Conservation (phyloP, 2,888 invertebrate genomes). For the Gastrophysa polygoni region DNA sequence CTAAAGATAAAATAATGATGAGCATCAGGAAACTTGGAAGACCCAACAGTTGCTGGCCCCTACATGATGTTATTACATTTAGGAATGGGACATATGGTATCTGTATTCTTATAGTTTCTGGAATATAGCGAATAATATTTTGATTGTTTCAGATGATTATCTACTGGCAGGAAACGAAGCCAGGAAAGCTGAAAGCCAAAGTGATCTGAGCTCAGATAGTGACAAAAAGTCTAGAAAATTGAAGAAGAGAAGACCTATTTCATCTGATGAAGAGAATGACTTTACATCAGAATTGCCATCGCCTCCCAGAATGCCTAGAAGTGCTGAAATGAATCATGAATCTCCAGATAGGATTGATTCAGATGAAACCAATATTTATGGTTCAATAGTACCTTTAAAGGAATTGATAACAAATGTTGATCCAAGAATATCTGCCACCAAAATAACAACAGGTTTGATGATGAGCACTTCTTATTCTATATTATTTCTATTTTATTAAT, state of each 20-base stretch:
- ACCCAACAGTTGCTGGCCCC: background rate
- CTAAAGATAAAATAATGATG: background rate
- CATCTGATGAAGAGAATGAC: slow-evolving; percentile 4
- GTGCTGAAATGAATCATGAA: background rate
- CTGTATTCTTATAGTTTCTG: background rate
- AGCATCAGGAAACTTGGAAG: background rate
- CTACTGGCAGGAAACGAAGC: background rate
- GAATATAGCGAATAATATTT: background rate
- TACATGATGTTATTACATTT: background rate
- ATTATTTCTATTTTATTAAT: background rate
- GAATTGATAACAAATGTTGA: background rate
- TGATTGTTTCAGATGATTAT: background rate
- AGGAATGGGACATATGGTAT: slow-evolving; percentile 7
- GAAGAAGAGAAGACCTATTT: slow-evolving; percentile 3
- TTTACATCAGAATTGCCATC: background rate
- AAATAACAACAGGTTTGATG: background rate
- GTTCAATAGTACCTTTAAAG: background rate
- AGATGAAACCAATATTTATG: background rate
- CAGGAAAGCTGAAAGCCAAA: background rate
- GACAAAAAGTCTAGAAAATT: slow-evolving; percentile 3
- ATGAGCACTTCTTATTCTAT: no score
- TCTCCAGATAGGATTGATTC: no score
- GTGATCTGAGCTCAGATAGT: slow-evolving; percentile 2
- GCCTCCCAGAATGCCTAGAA: slow-evolving; percentile 4
- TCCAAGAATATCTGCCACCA: background rate